These are phyloP conservation scores for Hydrolagus colliei DNA, from an alignment of 2,797 vertebrate genomes.

Conservation along the genomic window DNA sequence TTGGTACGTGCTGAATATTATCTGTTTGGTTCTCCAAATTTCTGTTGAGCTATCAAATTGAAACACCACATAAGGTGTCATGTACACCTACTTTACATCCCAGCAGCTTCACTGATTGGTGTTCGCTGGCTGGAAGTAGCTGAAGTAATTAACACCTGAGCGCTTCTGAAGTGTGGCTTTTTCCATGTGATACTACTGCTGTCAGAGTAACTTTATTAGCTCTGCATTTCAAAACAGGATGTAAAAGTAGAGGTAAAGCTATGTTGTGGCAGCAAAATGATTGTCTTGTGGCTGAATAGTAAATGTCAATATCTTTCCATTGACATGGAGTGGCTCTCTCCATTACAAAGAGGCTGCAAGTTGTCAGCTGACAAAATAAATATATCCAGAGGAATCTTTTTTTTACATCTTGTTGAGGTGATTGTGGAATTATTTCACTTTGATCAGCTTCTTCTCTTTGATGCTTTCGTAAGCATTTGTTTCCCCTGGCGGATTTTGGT, in stretches of 20 bases:
- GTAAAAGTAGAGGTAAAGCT: neutral
- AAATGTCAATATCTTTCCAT: too few relatives aligned
- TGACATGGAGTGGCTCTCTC: neutral
- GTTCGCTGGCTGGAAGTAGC: neutral
- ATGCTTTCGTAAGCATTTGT: neutral
- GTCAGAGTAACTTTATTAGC: neutral
- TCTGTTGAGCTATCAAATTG: neutral
- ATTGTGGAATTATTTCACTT: neutral
- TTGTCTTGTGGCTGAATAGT: neutral
- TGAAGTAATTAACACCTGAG: neutral
- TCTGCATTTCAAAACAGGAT: neutral
- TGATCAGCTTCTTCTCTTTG: neutral
- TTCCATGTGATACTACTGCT: neutral
- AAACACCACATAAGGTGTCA: neutral
- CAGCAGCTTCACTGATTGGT: slow-evolving; percentile 1
- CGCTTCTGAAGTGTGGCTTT: neutral
- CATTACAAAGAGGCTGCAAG: neutral
- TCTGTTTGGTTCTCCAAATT: too few relatives aligned
- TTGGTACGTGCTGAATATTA: too few relatives aligned
- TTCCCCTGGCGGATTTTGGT: neutral
- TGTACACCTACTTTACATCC: neutral
- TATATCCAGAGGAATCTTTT: too few relatives aligned
- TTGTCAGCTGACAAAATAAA: neutral
- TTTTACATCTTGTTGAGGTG: too few relatives aligned
- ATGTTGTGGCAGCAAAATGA: neutral